Base-by-base conservation (phyloP, 2,797 vertebrate species). In the Poecilia gillii region DNA sequence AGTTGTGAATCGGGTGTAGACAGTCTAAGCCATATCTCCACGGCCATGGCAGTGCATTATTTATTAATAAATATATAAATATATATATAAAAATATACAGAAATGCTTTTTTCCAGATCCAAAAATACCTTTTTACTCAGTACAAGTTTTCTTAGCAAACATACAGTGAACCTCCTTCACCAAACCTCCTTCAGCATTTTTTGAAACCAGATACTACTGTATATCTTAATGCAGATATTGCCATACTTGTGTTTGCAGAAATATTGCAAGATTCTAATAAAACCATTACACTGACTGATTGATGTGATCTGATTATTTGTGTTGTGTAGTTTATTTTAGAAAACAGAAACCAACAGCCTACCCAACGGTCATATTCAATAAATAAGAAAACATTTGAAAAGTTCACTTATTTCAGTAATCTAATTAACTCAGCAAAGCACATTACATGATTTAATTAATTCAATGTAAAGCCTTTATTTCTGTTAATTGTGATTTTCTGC, bases 181-280 rank as follows among this genome's bases (percentile, higher is more conserved):
- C 96, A 94, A 94, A 92, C 95, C 93, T 94, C 88, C 96, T 84
- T 90, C 81, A 96, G 86, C 85, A 95, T 95, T 81, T 87, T 90
- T 92, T 88, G 77, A 93, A 92, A 91, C 95, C 96, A 97, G 96
- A 97, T 97, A 96, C 95, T 97, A 96, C 96, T 97, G 97, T 98
- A 96, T 96, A 98, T 97, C 97, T 97, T 96, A 96, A 97, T 97
- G 97, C 97, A 97, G 96, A 97, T 97, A 96, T 96, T 95, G 92
- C 95, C 96, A 97, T 97, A 97, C 95, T 96, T 97, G 97, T 98
- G 97, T 98, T 97, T 97, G 96, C 96, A 98, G 96, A 92, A 97
- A 95, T 96, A 97, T 97, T 96, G 96, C 96, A 96, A 97, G 96
- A 98, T 97, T 97, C 97, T 95, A 99, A 98, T 98, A 98, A 98